Evolutionary conservation across 2,797 vertebrate species (phyloP), one percentile per base, ranked within the genome.

Genomic region (Melanotaenia maccullochi): DNA sequence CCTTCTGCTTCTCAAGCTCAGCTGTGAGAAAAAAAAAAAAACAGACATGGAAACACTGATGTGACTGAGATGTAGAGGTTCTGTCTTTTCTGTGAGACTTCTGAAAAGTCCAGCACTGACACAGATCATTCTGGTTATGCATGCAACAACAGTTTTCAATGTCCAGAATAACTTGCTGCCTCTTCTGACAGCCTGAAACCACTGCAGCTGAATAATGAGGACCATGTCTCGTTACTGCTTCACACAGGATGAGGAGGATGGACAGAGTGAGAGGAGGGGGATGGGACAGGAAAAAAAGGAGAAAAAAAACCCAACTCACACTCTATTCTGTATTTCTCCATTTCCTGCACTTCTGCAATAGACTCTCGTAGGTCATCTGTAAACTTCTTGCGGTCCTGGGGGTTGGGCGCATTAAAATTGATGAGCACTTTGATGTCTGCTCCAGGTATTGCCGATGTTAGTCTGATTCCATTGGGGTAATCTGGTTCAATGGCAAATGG

Each of bases 271-370:
- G 25, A 7, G 13, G 9, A 20, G 24, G 57, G 73, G 79, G 61
- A 61, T 38, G 71, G 75, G 68, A 36, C 32, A 30, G 16, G 51
- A 5, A 13, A n/a, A 25, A n/a, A 52, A 25, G 12, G 5, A 13
- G 24, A 35, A 35, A n/a, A 85, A 82, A 32, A 22, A 85, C 82
- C 74, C 60, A 89, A 89, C 97, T 96, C 91, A 99, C 98, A 97
- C 92, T 99, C 98, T 95, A 99, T 99, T 85, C 98, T 95, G 95
- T 99, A 97, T 91, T 99, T 99, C 93, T 99, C 98, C 98, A 99
- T 99, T 92, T 99, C 98, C 91, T 99, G 98, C 55, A 99, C 98
- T 82, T 99, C 97, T 0, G 97, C 97, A 20, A 99, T 95, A 20
- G 98, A 99, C 83, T 99, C 98, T 75, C 97, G 94, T 58, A 99